Conservation (phyloP, 2,113 vertebrate species). For the Neopipo cinnamomea region DNA sequence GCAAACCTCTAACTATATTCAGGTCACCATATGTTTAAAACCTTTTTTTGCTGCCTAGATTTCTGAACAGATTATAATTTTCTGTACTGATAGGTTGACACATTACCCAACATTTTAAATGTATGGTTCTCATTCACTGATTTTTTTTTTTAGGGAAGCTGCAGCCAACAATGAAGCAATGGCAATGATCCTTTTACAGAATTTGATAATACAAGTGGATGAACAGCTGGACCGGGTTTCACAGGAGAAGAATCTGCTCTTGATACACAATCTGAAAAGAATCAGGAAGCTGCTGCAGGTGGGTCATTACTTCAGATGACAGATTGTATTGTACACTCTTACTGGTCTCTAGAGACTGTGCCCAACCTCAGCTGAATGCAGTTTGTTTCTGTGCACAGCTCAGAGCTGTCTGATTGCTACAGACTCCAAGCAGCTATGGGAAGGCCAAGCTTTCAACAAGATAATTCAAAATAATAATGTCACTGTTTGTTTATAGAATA, state of each 20-base stretch:
- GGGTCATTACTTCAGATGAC: neutral
- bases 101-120: neutral
- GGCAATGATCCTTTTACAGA: slow-evolving; percentile 86
- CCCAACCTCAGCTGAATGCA: neutral
- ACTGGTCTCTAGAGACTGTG: neutral
- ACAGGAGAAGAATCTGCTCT: slow-evolving; percentile 91
- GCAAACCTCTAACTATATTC: neutral
- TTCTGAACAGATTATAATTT: neutral
- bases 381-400: neutral
- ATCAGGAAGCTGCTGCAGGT: slow-evolving; percentile 94
- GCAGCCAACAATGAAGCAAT: slow-evolving; percentile 88
- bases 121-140: neutral
- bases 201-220: slow-evolving; percentile 89
- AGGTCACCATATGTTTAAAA: neutral
- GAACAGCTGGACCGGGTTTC: slow-evolving; percentile 82
- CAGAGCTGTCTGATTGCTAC: neutral
- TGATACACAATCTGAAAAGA: slow-evolving; percentile 95
- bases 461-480: neutral
- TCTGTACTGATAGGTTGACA: neutral
- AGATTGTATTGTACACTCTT: neutral
- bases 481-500: neutral
- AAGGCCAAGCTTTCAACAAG: neutral
- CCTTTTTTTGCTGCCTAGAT: neutral
- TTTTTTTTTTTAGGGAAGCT: slow-evolving; percentile 72
- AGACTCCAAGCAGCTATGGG: neutral